Percentiles rank a stretch among this genome's conserved stretches.
Evolutionary conservation across 2,113 vertebrate genomes (phyloP).

Genomic region (Pica pica): DNA sequence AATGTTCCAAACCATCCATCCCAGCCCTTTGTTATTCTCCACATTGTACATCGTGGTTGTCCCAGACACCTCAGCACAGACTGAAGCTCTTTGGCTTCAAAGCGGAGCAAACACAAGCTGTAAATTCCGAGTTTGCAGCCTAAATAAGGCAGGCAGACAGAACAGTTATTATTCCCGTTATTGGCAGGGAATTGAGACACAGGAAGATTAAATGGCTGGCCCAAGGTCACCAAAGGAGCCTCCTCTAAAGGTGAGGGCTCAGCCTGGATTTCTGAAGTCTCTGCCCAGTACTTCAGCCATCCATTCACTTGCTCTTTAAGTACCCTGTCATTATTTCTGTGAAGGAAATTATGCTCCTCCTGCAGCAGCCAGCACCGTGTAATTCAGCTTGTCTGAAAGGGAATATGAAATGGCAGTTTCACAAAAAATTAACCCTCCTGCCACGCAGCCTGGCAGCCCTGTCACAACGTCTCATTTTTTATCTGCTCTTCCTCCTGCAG

Average conservation of each 20-base stretch:
- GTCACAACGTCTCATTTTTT: conserved; percentile 24
- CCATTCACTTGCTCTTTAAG: conserved; percentile 29
- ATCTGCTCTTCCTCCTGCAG: not conserved
- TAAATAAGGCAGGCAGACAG: not conserved
- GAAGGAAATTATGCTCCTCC: conserved; percentile 30
- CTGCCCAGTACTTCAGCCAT: conserved; percentile 9
- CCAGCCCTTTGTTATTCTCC: not conserved
- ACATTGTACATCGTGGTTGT: accelerated
- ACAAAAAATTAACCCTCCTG: conserved; percentile 45
- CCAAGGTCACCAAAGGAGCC: not conserved
- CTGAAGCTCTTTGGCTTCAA: not conserved
- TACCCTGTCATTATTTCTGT: conserved; percentile 40
- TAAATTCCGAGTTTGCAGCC: not conserved
- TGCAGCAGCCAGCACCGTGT: conserved; percentile 34
- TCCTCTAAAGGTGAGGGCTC: conserved; percentile 4
- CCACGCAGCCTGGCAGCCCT: conserved; percentile 33
- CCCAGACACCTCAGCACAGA: not conserved
- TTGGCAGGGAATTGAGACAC: not conserved
- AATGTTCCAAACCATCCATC: not conserved
- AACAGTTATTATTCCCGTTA: not conserved
- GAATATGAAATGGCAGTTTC: conserved; percentile 42
- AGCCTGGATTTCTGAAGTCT: not conserved
- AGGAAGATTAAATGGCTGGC: not conserved
- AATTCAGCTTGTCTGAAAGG: conserved; percentile 50
- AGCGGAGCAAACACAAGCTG: not conserved